phyloP scores from a whole-genome alignment of 2,888 invertebrate genomes.

The Mythimna albipuncta region DNA sequence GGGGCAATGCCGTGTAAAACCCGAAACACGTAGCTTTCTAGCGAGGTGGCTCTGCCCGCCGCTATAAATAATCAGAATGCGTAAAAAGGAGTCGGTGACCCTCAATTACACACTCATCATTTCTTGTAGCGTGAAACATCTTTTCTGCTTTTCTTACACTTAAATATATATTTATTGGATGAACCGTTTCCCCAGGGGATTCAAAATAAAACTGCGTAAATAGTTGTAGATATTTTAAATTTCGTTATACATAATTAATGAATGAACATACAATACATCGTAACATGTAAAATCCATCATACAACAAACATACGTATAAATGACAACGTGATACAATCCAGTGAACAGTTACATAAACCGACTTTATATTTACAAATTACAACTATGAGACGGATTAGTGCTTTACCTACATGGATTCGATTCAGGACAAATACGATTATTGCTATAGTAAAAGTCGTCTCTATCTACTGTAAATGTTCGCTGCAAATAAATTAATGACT shows the following conservation, averaged over 20 bases:
- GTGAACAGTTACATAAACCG: slow-evolving; percentile 58
- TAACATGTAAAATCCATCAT: slow-evolving; percentile 82
- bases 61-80: slow-evolving; percentile 87
- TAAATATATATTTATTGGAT: slow-evolving; percentile 33
- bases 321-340: slow-evolving; percentile 66
- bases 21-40: slow-evolving; percentile 86
- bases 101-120: slow-evolving; percentile 76
- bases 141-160: slow-evolving; percentile 44
- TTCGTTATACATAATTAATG: slow-evolving; percentile 81
- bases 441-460: slow-evolving; percentile 58
- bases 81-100: slow-evolving; percentile 86
- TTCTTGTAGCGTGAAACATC: slow-evolving; percentile 68
- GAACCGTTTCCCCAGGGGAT: slow-evolving; percentile 22
- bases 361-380: slow-evolving; percentile 69
- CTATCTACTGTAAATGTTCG: slow-evolving; percentile 56
- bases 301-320: slow-evolving; percentile 73
- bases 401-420: slow-evolving; percentile 45
- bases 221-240: slow-evolving; percentile 71
- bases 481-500: slow-evolving; percentile 76
- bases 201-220: slow-evolving; percentile 63
- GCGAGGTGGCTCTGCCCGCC: slow-evolving; percentile 82
- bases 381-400: slow-evolving; percentile 72
- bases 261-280: slow-evolving; percentile 79
- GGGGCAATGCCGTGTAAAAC: slow-evolving; percentile 87
- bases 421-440: slow-evolving; percentile 54